A percentile compares a stretch with the other conserved stretches of the same genome.
These are phyloP conservation scores for Isotomurus palustris DNA, from an alignment of 2,888 invertebrate species.

Conservation along the genomic window DNA sequence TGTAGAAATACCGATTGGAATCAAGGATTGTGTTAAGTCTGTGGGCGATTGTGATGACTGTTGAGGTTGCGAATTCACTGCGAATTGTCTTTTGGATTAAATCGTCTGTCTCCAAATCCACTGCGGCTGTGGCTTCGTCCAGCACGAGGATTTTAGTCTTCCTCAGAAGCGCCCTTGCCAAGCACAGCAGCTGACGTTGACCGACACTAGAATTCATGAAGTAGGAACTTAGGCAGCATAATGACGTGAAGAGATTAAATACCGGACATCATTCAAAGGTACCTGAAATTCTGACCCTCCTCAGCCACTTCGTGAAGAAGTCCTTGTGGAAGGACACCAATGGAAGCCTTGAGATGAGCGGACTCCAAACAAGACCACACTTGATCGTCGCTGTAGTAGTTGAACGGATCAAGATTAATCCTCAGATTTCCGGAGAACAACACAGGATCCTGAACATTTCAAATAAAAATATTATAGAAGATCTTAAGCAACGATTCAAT, in stretches of 20 bases:
- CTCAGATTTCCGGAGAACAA: slow-evolving; percentile 87
- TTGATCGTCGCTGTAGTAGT: slow-evolving; percentile 68
- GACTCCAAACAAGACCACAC: slow-evolving; percentile 84
- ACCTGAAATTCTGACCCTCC: slow-evolving; percentile 75
- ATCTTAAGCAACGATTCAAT: too few relatives aligned
- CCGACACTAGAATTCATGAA: not conserved
- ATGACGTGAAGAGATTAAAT: too few relatives aligned
- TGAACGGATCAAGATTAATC: slow-evolving; percentile 89
- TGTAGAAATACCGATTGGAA: slow-evolving; percentile 59
- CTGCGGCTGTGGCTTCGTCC: slow-evolving; percentile 81
- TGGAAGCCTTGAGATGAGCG: slow-evolving; percentile 81
- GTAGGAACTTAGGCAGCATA: too few relatives aligned
- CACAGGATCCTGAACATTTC: slow-evolving; percentile 52
- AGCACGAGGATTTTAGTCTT: slow-evolving; percentile 51
- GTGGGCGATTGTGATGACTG: slow-evolving; percentile 88
- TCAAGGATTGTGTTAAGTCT: slow-evolving; percentile 89
- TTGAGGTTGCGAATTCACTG: slow-evolving; percentile 77
- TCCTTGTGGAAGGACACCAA: slow-evolving; percentile 68
- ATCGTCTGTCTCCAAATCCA: slow-evolving; percentile 85
- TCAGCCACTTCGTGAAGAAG: slow-evolving; percentile 79
- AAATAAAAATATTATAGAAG: not conserved
- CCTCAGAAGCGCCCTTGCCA: slow-evolving; percentile 49
- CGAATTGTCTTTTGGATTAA: slow-evolving; percentile 75
- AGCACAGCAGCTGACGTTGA: slow-evolving; percentile 46
- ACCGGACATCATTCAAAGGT: not conserved